A percentile compares a stretch with the other conserved stretches of the same genome.
phyloP scores from a whole-genome alignment of 2,888 invertebrate genomes.

The Cerceris ruficornis region DNA sequence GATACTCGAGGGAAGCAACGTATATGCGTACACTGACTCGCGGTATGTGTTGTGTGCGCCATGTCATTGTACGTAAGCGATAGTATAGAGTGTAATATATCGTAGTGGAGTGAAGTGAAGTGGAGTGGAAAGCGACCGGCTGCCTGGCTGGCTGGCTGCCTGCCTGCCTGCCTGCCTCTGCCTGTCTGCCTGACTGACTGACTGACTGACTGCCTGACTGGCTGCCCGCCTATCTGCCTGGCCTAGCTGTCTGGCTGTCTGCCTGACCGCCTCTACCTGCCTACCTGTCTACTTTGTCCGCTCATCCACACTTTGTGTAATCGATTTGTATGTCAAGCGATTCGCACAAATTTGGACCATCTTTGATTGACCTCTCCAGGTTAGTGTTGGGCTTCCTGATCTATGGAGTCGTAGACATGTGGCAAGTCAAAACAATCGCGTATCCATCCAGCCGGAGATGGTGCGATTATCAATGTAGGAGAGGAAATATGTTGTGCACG shows the following conservation, averaged over 20 bases:
- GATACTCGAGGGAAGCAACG: constrained; percentile 47
- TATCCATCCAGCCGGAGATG: constrained; percentile 18
- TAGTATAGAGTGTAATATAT: constrained; percentile 53
- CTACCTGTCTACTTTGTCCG: constrained; percentile 17
- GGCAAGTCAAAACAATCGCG: constrained; percentile 46
- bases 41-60: constrained; percentile 54
- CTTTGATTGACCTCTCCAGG: constrained; percentile 83
- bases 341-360: constrained; percentile 83
- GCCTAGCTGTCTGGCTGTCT: constrained; percentile 37
- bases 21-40: constrained; percentile 55
- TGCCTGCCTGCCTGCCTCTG: constrained; percentile 14
- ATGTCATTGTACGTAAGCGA: constrained; percentile 64
- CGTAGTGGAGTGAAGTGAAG: constrained; percentile 63
- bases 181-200: constrained; percentile 22
- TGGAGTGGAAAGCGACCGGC: constrained; percentile 67
- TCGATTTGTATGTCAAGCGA: constrained; percentile 84
- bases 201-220: constrained; percentile 8
- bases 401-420: constrained; percentile 30
- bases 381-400: constrained; percentile 73
- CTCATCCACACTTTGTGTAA: constrained; percentile 73
- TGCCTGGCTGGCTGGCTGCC: constrained; percentile 46
- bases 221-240: constrained; percentile 26
- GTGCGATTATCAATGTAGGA: constrained; percentile 53
- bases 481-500: constrained; percentile 51
- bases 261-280: constrained; percentile 3